Evolutionary conservation across 2,888 invertebrate genomes (phyloP), one percentile per base, ranked within the genome.

Genomic region (Synergus umbraculus): DNA sequence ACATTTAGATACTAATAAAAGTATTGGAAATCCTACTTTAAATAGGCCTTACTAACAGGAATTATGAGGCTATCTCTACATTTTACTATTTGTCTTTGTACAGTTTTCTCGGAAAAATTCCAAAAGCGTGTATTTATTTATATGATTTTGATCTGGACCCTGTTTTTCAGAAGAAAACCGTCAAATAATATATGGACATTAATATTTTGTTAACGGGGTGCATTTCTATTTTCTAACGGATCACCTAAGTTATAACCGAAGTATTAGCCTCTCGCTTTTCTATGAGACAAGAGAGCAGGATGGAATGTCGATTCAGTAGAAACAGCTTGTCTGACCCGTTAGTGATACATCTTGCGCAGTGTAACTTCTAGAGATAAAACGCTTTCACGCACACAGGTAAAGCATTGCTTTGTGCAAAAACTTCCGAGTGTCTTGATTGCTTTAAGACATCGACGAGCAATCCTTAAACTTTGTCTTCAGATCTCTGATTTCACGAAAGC

Each of bases 251-350:
- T 66, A 66, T 44, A 43, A 66, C 43, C 43, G 43, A 66, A 66
- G 43, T 44, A 66, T 66, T 44, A 66, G 66, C 44, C 66, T 66
- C 66, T 66, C 66, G 66, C 66, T 66, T 44, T 66, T 66, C 66
- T 18, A 44, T 8, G 66, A 43, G 66, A 66, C 43, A 66, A 66
- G 43, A 66, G 66, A 18, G 66, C 43, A 66, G 44, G 66, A 66
- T 66, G 66, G 66, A 66, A 66, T 66, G 66, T 44, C 41, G 44
- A 66, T 66, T 66, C 66, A 66, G 66, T 66, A 66, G 66, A 66
- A 66, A 66, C 66, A 66, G 44, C 66, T 66, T 66, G 66, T 66
- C 66, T 66, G 66, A 66, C 66, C 66, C 66, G 66, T 66, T 66
- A 44, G 43, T 18, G 43, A 43, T 66, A 66, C 15, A 66, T 66